Conservation (phyloP, 2,797 vertebrate species). For the Hydrocynus forskahlii region DNA sequence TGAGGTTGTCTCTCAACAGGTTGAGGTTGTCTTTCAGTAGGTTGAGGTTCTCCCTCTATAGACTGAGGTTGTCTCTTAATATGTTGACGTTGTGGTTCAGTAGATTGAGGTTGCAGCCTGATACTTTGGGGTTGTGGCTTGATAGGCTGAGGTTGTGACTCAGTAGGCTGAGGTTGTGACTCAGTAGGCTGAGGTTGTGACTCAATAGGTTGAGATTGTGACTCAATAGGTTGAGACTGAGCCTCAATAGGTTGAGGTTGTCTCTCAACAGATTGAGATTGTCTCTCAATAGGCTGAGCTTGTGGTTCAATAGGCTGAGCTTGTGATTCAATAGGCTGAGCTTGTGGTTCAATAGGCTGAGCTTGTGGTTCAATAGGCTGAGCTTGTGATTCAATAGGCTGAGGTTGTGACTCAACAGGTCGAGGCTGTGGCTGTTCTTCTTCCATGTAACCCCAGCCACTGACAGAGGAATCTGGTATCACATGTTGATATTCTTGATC, state of each 20-base stretch:
- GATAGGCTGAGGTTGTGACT: neutral
- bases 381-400: neutral
- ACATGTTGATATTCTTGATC: constrained; percentile 72
- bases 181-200: neutral
- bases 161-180: neutral
- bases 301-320: neutral
- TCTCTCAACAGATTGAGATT: neutral
- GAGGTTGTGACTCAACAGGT: neutral
- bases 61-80: neutral
- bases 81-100: neutral
- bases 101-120: neutral
- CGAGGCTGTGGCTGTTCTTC: constrained; percentile 54
- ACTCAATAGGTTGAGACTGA: neutral
- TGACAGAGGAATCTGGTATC: constrained; percentile 71
- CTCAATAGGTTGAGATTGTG: neutral
- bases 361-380: neutral
- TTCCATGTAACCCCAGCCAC: constrained; percentile 69
- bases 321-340: neutral
- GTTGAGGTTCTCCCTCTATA: neutral
- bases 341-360: neutral
- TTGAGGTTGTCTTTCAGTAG: constrained; percentile 56
- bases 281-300: neutral
- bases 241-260: neutral
- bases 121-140: neutral
- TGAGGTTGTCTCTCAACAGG: neutral